A percentile compares a stretch with the other conserved stretches of the same genome.
Evolutionary conservation across 2,888 invertebrate species (phyloP).

Genomic region (Carterocephalus palaemon): DNA sequence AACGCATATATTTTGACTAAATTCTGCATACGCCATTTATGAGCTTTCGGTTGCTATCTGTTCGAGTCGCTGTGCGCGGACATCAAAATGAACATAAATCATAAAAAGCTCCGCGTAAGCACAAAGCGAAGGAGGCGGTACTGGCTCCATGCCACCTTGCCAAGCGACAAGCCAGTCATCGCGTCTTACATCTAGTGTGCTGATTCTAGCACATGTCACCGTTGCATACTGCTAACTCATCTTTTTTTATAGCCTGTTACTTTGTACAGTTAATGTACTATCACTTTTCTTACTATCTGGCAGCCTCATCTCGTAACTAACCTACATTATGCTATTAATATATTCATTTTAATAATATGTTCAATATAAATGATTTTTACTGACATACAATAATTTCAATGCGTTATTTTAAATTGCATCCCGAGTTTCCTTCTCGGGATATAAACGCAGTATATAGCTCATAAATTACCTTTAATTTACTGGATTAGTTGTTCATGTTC

Average conservation of each 20-base stretch:
- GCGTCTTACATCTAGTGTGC: conserved; percentile 45
- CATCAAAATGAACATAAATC: conserved; percentile 16
- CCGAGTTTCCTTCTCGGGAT: conserved; percentile 2
- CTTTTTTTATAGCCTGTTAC: neutral
- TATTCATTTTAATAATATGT: no score
- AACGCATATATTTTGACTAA: conserved; percentile 40
- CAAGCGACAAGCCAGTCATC: conserved; percentile 54
- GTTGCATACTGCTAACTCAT: neutral
- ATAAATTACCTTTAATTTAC: conserved; percentile 44
- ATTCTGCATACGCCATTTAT: conserved; percentile 15
- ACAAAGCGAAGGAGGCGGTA: conserved; percentile 38
- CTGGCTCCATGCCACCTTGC: conserved; percentile 43
- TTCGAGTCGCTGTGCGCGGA: conserved; percentile 2
- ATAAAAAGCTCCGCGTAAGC: conserved; percentile 18
- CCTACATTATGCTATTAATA: no score
- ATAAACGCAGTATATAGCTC: conserved; percentile 29
- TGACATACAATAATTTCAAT: neutral
- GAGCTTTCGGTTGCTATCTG: conserved; percentile 14
- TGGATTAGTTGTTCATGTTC: conserved; percentile 57
- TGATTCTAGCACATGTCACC: conserved; percentile 9
- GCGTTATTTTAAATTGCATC: conserved; percentile 14
- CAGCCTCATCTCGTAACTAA: no score
- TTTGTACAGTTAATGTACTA: neutral
- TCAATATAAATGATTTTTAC: no score
- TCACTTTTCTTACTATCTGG: no score